phyloP scores from a whole-genome alignment of 64 coral and sea anemone species.

The Trachythela sp. region DNA sequence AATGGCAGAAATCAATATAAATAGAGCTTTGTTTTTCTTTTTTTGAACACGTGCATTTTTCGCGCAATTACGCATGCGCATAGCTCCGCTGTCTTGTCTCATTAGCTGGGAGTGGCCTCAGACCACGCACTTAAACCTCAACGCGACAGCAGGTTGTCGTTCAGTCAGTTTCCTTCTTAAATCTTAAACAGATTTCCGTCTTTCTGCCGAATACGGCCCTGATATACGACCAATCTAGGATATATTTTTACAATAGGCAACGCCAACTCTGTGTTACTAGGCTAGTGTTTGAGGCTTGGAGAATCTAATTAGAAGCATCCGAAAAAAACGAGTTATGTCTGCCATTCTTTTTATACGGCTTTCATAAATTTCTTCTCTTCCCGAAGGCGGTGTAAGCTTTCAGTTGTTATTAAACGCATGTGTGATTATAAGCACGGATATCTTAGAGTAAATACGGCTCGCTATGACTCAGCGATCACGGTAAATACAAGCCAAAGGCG shows the following conservation, averaged over 20 bases:
- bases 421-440: slow-evolving; percentile 1
- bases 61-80: slow-evolving; percentile 18
- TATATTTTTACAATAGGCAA: not conserved
- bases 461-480: slow-evolving; percentile 10
- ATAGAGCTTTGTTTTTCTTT: slow-evolving; percentile 29
- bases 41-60: slow-evolving; percentile 34
- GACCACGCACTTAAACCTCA: slow-evolving; percentile 19
- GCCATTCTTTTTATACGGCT: not conserved
- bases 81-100: not conserved
- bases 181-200: not conserved
- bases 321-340: not conserved
- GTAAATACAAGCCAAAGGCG: slow-evolving; percentile 15
- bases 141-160: slow-evolving; percentile 30
- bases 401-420: not conserved
- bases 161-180: slow-evolving; percentile 26
- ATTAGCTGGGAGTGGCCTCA: slow-evolving; percentile 29
- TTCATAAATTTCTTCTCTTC: not conserved
- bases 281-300: no score
- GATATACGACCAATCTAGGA: not conserved
- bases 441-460: not conserved
- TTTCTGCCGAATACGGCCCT: not conserved
- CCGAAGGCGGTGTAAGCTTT: not conserved
- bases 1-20: slow-evolving; percentile 23
- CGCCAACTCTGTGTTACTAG: not conserved
- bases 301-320: not conserved